These are phyloP conservation scores for Thamnophis elegans DNA, from an alignment of 2,797 vertebrate species.

Conservation along the genomic window DNA sequence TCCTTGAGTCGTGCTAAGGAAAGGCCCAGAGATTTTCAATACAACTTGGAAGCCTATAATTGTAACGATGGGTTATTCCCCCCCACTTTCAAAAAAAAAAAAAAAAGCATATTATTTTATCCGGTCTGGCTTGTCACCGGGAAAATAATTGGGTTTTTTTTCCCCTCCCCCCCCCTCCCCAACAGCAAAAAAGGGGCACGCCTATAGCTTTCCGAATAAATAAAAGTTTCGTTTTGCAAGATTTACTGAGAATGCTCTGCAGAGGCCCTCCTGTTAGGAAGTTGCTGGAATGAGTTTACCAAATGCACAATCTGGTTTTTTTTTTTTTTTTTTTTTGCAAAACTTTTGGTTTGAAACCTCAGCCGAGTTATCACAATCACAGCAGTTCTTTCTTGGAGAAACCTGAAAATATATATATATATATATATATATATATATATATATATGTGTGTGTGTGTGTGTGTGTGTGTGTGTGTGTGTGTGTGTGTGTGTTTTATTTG, in stretches of 20 bases:
- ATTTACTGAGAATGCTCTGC: not conserved
- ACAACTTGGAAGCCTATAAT: slow-evolving; percentile 35
- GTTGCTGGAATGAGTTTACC: not conserved
- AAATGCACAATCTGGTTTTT: not conserved
- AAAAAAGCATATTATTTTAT: slow-evolving; percentile 38
- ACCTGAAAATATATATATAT: no score
- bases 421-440: no score
- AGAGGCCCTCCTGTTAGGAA: not conserved
- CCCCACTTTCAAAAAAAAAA: no score
- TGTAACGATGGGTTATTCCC: slow-evolving; percentile 7
- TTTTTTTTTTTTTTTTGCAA: not conserved
- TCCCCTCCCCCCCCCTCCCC: rapidly evolving
- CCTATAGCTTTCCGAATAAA: not conserved
- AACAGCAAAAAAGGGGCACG: not conserved
- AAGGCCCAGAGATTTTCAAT: slow-evolving; percentile 37
- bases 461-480: no score
- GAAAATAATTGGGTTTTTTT: not conserved
- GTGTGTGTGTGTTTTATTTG: no score
- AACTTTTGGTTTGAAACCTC: not conserved
- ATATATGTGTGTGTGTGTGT: no score
- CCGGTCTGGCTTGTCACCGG: slow-evolving; percentile 10
- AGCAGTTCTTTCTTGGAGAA: not conserved
- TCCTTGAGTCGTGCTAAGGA: slow-evolving; percentile 26
- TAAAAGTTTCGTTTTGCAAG: slow-evolving; percentile 31
- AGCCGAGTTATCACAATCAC: not conserved